A percentile compares a stretch with the other conserved stretches of the same genome.
Evolutionary conservation across 2,797 vertebrate species (phyloP).

Genomic region (Enteromius radiatus): DNA sequence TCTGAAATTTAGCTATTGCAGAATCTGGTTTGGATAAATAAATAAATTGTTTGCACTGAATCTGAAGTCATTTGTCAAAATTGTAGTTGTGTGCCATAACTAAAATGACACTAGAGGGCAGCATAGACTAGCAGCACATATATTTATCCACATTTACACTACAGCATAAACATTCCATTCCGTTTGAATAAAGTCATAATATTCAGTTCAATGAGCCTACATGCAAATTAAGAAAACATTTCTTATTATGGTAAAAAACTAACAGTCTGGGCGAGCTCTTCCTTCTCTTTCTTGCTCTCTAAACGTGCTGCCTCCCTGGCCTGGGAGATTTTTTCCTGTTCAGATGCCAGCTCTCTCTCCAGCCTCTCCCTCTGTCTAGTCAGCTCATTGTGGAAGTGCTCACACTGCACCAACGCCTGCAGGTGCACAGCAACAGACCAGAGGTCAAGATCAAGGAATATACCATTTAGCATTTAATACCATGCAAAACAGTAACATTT

Average conservation of each 20-base stretch:
- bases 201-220: background rate
- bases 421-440: constrained; percentile 44
- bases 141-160: no score
- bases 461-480: background rate
- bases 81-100: background rate
- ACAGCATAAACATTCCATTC: no score
- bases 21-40: background rate
- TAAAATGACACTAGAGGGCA: constrained; percentile 56
- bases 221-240: background rate
- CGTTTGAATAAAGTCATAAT: background rate
- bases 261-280: constrained; percentile 80
- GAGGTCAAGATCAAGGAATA: background rate
- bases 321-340: constrained; percentile 77
- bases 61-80: background rate
- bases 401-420: constrained; percentile 86
- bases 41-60: background rate
- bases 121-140: constrained; percentile 22
- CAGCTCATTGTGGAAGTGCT: constrained; percentile 86
- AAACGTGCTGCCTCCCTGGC: constrained; percentile 79
- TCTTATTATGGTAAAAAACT: constrained; percentile 27
- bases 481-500: constrained; percentile 14
- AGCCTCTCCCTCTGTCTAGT: constrained; percentile 80
- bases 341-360: constrained; percentile 79
- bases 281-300: constrained; percentile 82
- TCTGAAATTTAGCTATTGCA: background rate